A percentile compares a stretch with the other conserved stretches of the same genome.
These are phyloP conservation scores for Molossus molossus DNA, from an alignment of 2,797 vertebrate genomes.

Conservation along the genomic window DNA sequence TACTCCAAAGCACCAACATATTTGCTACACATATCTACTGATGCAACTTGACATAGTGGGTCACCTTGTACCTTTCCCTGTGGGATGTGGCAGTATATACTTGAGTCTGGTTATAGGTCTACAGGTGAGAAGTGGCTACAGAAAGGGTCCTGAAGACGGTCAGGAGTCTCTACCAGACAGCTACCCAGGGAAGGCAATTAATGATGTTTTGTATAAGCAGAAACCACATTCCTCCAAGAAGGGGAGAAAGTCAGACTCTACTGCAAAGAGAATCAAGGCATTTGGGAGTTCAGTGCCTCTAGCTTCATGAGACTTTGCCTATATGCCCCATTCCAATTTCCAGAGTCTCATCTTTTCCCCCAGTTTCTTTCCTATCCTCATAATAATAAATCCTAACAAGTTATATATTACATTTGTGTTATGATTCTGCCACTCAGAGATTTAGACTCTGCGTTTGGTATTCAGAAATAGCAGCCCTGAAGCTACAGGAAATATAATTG, in stretches of 20 bases:
- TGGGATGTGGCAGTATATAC: not conserved
- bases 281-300: not conserved
- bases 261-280: not conserved
- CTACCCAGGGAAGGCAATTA: not conserved
- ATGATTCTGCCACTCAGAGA: not conserved
- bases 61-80: not conserved
- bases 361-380: not conserved
- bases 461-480: not conserved
- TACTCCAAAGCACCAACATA: not conserved
- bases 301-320: not conserved
- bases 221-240: not conserved
- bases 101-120: not conserved
- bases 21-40: not conserved
- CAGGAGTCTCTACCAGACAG: not conserved
- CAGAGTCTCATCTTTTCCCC: not conserved
- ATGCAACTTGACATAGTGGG: not conserved
- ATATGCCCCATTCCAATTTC: not conserved
- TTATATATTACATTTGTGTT: not conserved
- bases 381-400: not conserved
- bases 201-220: not conserved
- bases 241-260: not conserved
- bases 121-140: not conserved
- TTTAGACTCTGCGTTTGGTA: not conserved
- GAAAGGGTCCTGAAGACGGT: not conserved
- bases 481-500: not conserved